Evolutionary conservation across 1,140 invertebrate species (phyloP).

Genomic region (Drosophila truncata): DNA sequence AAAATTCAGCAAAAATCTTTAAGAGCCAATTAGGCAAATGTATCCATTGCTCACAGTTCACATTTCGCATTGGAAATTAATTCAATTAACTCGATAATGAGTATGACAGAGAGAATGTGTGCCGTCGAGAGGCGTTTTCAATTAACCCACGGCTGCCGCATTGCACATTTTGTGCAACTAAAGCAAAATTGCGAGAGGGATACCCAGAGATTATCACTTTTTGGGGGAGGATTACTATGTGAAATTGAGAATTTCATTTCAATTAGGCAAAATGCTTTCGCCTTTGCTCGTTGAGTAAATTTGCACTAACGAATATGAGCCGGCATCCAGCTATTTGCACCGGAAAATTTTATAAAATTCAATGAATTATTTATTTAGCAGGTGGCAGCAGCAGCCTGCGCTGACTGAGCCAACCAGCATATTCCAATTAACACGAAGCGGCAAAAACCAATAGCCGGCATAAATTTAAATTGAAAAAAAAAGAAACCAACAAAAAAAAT

Average conservation of each 20-base stretch:
- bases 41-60: slow-evolving; percentile 42
- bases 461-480: slow-evolving; percentile 55
- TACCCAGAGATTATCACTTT: slow-evolving; percentile 31
- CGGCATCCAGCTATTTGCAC: slow-evolving; percentile 18
- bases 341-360: slow-evolving; percentile 54
- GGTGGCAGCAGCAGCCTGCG: slow-evolving; percentile 34
- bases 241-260: slow-evolving; percentile 37
- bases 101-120: slow-evolving; percentile 29
- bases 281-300: slow-evolving; percentile 17
- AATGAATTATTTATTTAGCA: slow-evolving; percentile 75
- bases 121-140: slow-evolving; percentile 10
- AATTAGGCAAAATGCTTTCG: slow-evolving; percentile 37
- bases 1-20: slow-evolving; percentile 55
- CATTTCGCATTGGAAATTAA: slow-evolving; percentile 56
- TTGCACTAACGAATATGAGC: slow-evolving; percentile 16
- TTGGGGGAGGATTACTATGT: slow-evolving; percentile 20
- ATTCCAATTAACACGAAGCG: slow-evolving; percentile 70
- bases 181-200: slow-evolving; percentile 22
- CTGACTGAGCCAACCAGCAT: slow-evolving; percentile 45
- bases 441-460: slow-evolving; percentile 40
- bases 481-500: neutral
- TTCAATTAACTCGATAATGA: slow-evolving; percentile 64
- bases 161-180: slow-evolving; percentile 38
- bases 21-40: slow-evolving; percentile 65
- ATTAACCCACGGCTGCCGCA: slow-evolving; percentile 25